A percentile compares a stretch with the other conserved stretches of the same genome.
Conservation (phyloP, 2,888 invertebrate species). For the Oithona nana region DNA sequence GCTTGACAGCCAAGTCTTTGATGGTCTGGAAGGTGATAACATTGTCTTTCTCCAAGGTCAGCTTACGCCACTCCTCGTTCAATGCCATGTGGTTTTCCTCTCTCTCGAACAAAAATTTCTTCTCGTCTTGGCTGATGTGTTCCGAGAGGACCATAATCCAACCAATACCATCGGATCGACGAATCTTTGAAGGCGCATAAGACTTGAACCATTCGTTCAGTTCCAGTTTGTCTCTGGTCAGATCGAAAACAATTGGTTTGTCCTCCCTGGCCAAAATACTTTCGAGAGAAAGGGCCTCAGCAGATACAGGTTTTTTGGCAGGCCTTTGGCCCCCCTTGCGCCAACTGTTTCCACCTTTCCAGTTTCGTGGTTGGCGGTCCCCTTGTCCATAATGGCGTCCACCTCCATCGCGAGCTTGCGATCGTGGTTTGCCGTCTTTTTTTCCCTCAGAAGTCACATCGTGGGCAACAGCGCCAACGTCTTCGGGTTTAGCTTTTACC, state of each 20-base stretch:
- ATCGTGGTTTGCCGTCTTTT: no score
- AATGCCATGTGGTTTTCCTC: background rate
- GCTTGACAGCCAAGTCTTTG: background rate
- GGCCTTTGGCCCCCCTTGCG: no score
- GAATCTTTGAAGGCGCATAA: background rate
- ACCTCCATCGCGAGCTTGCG: no score
- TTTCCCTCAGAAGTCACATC: no score
- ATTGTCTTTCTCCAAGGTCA: background rate
- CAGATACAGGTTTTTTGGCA: no score
- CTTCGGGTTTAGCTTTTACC: no score
- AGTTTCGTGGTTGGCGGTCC: no score
- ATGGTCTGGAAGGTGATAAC: background rate
- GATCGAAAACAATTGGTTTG: background rate
- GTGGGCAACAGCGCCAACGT: no score
- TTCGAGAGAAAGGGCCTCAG: background rate
- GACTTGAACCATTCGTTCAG: background rate
- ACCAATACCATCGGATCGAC: background rate
- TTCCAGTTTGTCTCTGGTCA: background rate
- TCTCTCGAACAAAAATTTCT: background rate
- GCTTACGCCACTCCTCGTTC: background rate
- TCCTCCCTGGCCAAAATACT: background rate
- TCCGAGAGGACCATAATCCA: background rate
- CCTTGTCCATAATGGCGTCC: no score
- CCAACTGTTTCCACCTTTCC: no score
- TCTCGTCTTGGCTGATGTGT: background rate